A percentile compares a stretch with the other conserved stretches of the same genome.
Conservation (phyloP, 2,113 vertebrate species). For the Amblyopsis rosae region DNA sequence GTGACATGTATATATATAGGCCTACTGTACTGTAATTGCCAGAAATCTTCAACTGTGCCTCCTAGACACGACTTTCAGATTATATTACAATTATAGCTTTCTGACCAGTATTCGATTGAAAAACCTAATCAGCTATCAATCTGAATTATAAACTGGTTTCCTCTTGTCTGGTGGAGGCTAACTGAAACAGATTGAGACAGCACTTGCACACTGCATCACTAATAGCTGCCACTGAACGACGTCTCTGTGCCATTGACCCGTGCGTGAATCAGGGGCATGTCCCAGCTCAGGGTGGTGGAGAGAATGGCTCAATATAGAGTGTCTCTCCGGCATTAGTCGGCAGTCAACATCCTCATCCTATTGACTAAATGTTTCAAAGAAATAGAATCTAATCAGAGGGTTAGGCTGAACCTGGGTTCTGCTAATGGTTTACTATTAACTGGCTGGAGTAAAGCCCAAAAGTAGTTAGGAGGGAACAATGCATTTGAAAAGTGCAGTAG, state of each 20-base stretch:
- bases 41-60: slow-evolving; percentile 17
- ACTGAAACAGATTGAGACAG: slow-evolving; percentile 79
- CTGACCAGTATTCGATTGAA: slow-evolving; percentile 71
- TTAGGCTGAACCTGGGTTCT: slow-evolving; percentile 64
- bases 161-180: slow-evolving; percentile 74
- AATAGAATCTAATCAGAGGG: slow-evolving; percentile 70
- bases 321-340: slow-evolving; percentile 71
- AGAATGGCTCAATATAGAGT: slow-evolving; percentile 68
- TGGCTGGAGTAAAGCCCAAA: slow-evolving; percentile 61
- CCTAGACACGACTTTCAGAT: slow-evolving; percentile 27
- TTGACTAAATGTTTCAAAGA: slow-evolving; percentile 71
- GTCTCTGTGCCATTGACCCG: slow-evolving; percentile 74
- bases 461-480: slow-evolving; percentile 41
- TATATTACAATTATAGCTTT: slow-evolving; percentile 63
- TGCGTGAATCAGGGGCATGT: slow-evolving; percentile 69
- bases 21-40: slow-evolving; percentile 13
- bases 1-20: slow-evolving; percentile 16
- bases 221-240: slow-evolving; percentile 76
- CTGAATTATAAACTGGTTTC: slow-evolving; percentile 77
- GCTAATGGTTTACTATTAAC: slow-evolving; percentile 69
- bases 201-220: slow-evolving; percentile 74
- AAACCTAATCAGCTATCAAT: slow-evolving; percentile 75
- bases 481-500: slow-evolving; percentile 39
- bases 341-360: slow-evolving; percentile 70
- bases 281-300: slow-evolving; percentile 58